A percentile compares a stretch with the other conserved stretches of the same genome.
phyloP scores from a whole-genome alignment of 2,113 vertebrate species.

The Ameiurus melas region DNA sequence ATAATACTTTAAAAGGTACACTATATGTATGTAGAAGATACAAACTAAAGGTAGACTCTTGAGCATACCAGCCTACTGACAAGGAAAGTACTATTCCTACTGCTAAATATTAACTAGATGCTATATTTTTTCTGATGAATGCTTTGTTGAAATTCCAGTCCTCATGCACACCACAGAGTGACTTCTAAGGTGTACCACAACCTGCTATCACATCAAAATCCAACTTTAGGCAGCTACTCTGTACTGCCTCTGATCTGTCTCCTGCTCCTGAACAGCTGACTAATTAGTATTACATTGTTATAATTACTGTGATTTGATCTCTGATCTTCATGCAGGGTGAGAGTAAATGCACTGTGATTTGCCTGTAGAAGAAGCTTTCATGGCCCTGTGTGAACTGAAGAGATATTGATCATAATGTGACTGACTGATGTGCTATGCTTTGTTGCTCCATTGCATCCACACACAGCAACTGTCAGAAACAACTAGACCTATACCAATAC shows the following conservation, averaged over 20 bases:
- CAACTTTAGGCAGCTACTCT: neutral
- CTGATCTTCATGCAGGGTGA: neutral
- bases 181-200: neutral
- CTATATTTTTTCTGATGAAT: neutral
- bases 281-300: slow-evolving; percentile 1
- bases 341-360: neutral
- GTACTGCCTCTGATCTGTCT: neutral
- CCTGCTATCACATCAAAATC: neutral
- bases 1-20: neutral
- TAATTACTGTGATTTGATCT: slow-evolving; percentile 5
- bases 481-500: slow-evolving; percentile 1
- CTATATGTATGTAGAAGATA: neutral
- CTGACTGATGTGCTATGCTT: neutral
- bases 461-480: neutral
- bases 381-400: neutral
- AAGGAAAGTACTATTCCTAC: neutral
- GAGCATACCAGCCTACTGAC: neutral
- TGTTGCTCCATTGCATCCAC: neutral
- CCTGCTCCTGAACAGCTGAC: neutral
- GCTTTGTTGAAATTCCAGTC: neutral
- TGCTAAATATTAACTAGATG: neutral
- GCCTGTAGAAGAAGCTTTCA: neutral
- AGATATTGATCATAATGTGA: neutral
- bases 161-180: neutral
- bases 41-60: too few relatives aligned